Percentiles rank a stretch among this genome's conserved stretches.
Evolutionary conservation across 2,113 vertebrate species (phyloP).

Genomic region (Alectura lathami): DNA sequence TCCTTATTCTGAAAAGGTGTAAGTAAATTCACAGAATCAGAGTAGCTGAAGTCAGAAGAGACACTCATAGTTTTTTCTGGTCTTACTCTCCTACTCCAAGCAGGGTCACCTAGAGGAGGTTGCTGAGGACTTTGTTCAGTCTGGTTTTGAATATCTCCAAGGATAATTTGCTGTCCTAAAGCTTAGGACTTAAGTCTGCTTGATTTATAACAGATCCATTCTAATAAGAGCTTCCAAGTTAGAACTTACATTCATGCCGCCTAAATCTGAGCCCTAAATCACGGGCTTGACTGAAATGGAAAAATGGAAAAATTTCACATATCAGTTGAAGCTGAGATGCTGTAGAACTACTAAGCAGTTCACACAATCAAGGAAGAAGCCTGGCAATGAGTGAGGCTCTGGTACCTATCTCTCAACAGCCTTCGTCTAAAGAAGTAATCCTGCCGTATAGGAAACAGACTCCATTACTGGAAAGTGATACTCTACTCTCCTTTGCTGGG

Average conservation of each 20-base stretch:
- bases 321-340: background rate
- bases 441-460: background rate
- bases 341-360: background rate
- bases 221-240: background rate
- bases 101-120: background rate
- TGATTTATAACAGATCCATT: background rate
- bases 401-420: background rate
- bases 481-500: background rate
- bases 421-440: background rate
- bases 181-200: background rate
- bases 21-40: background rate
- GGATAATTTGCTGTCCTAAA: background rate
- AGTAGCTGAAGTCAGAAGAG: background rate
- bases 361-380: background rate
- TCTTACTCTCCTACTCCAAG: background rate
- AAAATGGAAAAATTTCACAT: background rate
- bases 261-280: background rate
- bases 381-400: background rate
- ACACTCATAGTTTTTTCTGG: background rate
- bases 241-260: background rate
- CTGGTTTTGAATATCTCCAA: background rate
- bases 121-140: background rate
- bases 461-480: background rate
- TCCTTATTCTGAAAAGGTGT: background rate
- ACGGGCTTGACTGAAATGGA: background rate